Conservation (phyloP, 2,888 invertebrate species). For the Volucella inanis region DNA sequence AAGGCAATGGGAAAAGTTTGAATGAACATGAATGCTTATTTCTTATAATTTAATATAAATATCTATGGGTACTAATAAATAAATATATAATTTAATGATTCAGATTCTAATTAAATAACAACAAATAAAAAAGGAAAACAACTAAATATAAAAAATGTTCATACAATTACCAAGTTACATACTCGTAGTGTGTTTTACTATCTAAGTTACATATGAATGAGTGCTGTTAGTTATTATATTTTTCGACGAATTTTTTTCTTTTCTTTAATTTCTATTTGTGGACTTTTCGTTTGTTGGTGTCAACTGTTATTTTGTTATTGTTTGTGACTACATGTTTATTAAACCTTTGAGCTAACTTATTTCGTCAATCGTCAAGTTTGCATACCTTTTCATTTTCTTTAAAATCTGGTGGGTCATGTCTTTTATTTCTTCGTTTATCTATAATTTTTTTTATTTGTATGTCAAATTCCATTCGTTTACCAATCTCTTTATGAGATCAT, state of each 20-base stretch:
- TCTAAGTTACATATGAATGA: no score
- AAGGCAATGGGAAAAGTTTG: no score
- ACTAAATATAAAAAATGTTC: no score
- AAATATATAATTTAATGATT: no score
- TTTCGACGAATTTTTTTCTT: background rate
- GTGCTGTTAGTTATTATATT: no score
- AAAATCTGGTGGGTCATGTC: background rate
- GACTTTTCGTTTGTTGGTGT: constrained; percentile 13
- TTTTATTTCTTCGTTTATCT: constrained; percentile 52
- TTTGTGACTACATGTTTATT: constrained; percentile 1
- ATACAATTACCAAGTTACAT: no score
- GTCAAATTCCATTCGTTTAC: constrained; percentile 33
- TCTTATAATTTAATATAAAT: no score
- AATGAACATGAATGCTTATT: no score
- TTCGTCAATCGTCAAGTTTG: constrained; percentile 6
- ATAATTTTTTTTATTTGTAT: constrained; percentile 17
- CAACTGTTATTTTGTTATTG: constrained; percentile 3
- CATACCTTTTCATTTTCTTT: background rate
- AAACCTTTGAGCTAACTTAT: background rate
- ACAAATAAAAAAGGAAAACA: no score
- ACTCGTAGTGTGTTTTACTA: no score
- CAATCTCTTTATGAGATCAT: constrained; percentile 39
- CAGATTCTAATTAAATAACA: no score
- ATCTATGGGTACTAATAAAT: no score
- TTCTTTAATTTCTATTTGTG: constrained; percentile 2